Conservation (phyloP, 1,140 invertebrate genomes). For the Leptinotarsa defecta region DNA sequence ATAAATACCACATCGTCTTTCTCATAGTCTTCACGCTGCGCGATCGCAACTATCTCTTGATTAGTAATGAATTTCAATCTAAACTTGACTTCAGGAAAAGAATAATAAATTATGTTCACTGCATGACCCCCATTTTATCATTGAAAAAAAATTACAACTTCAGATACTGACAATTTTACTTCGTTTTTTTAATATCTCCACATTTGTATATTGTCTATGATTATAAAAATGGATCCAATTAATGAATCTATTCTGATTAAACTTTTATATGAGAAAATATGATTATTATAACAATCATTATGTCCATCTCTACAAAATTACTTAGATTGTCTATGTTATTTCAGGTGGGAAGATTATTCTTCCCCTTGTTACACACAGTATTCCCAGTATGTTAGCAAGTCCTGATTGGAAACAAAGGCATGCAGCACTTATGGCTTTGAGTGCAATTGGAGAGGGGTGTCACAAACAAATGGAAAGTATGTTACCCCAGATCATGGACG, state of each 20-base stretch:
- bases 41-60: no score
- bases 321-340: constrained; percentile 12
- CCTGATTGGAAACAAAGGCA: constrained; percentile 86
- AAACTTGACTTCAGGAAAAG: no score
- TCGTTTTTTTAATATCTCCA: no score
- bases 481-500: constrained; percentile 87
- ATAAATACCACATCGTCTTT: no score
- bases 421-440: constrained; percentile 97
- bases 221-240: constrained; percentile 22
- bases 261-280: background rate
- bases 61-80: no score
- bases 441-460: constrained; percentile 97
- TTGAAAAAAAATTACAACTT: no score
- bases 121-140: no score
- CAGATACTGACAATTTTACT: no score
- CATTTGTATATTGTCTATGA: background rate
- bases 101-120: no score
- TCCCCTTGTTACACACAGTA: constrained; percentile 82
- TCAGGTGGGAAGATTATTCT: constrained; percentile 86
- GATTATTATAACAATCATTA: no score
- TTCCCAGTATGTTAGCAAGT: constrained; percentile 86
- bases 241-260: background rate
- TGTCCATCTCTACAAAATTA: no score
- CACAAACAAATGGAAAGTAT: constrained; percentile 97
- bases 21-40: no score